Conservation (phyloP, 2,888 invertebrate genomes). For the Creontiades dilutus region DNA sequence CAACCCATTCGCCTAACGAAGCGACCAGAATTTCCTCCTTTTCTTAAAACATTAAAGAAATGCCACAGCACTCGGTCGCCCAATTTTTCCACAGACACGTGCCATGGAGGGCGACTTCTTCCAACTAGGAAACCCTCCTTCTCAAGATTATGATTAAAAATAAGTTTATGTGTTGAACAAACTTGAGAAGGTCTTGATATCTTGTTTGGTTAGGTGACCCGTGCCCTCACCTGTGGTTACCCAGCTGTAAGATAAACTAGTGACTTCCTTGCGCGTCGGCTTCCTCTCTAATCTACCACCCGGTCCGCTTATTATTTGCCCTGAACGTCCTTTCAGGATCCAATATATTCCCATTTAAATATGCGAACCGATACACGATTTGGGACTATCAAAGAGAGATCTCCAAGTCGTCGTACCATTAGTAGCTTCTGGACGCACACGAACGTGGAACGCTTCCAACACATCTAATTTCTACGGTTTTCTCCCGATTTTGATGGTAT, state of each 20-base stretch:
- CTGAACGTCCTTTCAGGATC: neutral
- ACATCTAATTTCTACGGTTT: too few relatives aligned
- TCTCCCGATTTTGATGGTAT: too few relatives aligned
- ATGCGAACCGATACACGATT: too few relatives aligned
- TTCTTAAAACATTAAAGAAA: too few relatives aligned
- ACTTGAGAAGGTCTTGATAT: conserved; percentile 62
- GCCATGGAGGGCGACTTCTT: neutral
- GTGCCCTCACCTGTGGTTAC: conserved; percentile 72
- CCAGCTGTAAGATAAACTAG: conserved; percentile 64
- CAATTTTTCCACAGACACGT: neutral
- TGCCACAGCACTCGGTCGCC: too few relatives aligned
- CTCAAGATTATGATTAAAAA: conserved; percentile 63
- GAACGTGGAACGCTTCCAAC: too few relatives aligned
- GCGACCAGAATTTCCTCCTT: too few relatives aligned
- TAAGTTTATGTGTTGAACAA: conserved; percentile 40
- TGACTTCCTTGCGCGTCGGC: conserved; percentile 60
- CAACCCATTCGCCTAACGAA: too few relatives aligned
- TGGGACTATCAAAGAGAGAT: too few relatives aligned
- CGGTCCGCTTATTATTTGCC: conserved; percentile 27
- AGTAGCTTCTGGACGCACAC: too few relatives aligned
- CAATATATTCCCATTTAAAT: neutral
- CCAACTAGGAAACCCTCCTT: neutral
- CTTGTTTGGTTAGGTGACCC: conserved; percentile 69
- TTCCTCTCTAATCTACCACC: conserved; percentile 43
- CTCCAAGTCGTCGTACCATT: too few relatives aligned